phyloP scores from a whole-genome alignment of 2,888 invertebrate genomes.

The Microplitis manilae region DNA sequence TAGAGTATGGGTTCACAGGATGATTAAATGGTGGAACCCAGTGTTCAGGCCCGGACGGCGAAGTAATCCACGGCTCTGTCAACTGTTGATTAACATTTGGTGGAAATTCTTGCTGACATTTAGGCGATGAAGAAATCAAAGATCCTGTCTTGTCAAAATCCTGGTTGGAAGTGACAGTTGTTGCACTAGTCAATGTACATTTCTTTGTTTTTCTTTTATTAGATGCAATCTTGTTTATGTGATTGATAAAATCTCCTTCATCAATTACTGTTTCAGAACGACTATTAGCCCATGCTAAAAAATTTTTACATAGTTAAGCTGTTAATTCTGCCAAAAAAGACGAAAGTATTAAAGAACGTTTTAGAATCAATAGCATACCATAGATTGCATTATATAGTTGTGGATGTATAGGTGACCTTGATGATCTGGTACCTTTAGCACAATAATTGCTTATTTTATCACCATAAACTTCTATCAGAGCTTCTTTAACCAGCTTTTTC shows the following conservation, averaged over 20 bases:
- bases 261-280: neutral
- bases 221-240: conserved; percentile 3
- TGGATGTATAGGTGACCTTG: neutral
- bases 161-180: neutral
- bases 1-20: no score
- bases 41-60: no score
- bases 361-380: neutral
- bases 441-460: neutral
- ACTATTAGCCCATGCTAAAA: conserved; percentile 1
- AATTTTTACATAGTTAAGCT: neutral
- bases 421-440: neutral
- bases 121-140: neutral
- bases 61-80: no score
- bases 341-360: neutral
- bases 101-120: neutral
- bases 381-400: neutral
- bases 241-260: neutral
- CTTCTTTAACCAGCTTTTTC: neutral
- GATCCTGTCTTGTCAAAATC: neutral
- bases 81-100: no score
- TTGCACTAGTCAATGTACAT: neutral
- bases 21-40: no score
- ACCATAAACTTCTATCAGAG: conserved; percentile 14
- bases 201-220: conserved; percentile 1
- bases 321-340: neutral